Base-by-base conservation (phyloP, 2,888 invertebrate species). In the Spodoptera littoralis region DNA sequence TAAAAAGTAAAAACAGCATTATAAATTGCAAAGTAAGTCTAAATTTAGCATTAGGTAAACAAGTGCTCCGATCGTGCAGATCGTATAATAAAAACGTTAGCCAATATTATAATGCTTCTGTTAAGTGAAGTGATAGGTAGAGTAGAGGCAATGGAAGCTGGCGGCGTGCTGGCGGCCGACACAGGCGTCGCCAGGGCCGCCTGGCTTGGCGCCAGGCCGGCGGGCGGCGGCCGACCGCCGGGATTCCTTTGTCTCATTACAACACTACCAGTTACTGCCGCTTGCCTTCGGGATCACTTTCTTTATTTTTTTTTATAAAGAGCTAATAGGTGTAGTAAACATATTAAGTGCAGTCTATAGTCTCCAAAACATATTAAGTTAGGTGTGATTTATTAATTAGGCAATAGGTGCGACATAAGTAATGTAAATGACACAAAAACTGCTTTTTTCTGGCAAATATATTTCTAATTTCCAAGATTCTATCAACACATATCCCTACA, bases 201-300 rank as follows among this genome's bases (percentile, higher is more conserved):
- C 93, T 93, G 94, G 94, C 93, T 84, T 87, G 94, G 93, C 94
- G 94, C 94, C 94, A 94, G 94, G 93, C 93, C 86, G 94, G 94
- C 94, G 94, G 93, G 91, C 91, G 92, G 92, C 93, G 86, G 91
- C 89, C 89, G 86, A 83, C 81, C 89, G 88, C 87, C 91, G 94
- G 94, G 94, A 94, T 94, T 94, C 94, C 94, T 94, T 94, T 94
- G 94, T 94, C 91, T 94, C 91, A 90, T 91, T 90, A 90, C 87
- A 88, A 86, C 86, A 88, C 87, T 77, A 82, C 79, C 78, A 82
- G 80, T 81, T 82, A 76, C 71, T 73, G 64, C 71, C 75, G 72
- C 75, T 79, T 66, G 71, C 65, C 56, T 61, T 54, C 49, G 48
- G 53, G 61, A 65, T 55, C 48, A 61, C 56, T 68, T 65, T 57